Percentiles rank a stretch among this genome's conserved stretches.
Conservation (phyloP, 2,888 invertebrate genomes). For the Homarus gammarus region DNA sequence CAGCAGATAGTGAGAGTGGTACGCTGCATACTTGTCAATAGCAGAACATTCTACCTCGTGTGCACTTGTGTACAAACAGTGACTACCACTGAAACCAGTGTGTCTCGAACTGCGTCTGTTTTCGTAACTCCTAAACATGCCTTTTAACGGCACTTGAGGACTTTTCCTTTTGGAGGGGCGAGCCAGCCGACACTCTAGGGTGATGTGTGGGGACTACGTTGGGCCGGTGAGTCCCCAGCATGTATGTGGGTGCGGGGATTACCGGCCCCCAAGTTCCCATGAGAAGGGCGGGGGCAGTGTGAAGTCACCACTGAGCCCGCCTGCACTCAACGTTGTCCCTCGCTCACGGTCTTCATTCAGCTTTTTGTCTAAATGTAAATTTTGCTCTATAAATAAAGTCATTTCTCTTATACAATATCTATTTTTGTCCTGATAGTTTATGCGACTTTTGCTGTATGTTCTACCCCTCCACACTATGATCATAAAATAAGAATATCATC, state of each 20-base stretch:
- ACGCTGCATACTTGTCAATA: background rate
- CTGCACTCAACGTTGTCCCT: slow-evolving; percentile 33
- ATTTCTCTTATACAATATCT: slow-evolving; percentile 48
- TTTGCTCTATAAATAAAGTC: slow-evolving; percentile 67
- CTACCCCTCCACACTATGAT: too few relatives aligned
- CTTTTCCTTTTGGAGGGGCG: slow-evolving; percentile 28
- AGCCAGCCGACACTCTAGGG: slow-evolving; percentile 29
- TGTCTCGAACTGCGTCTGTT: background rate
- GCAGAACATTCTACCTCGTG: slow-evolving; percentile 6
- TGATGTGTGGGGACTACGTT: slow-evolving; percentile 23
- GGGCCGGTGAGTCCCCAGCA: background rate
- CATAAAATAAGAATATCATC: too few relatives aligned
- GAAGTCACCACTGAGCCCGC: background rate
- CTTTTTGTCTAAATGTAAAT: slow-evolving; percentile 68
- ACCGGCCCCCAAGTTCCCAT: slow-evolving; percentile 1
- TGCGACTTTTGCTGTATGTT: background rate
- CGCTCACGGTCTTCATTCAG: slow-evolving; percentile 62
- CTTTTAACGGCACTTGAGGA: slow-evolving; percentile 41
- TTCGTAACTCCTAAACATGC: slow-evolving; percentile 36
- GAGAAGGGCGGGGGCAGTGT: background rate
- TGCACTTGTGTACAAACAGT: slow-evolving; percentile 3
- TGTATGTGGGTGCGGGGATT: background rate
- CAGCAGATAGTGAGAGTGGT: background rate
- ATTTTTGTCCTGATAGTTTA: background rate
- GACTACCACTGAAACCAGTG: background rate